Evolutionary conservation across 2,888 invertebrate genomes (phyloP).

Genomic region (Mimumesa dahlbomi): DNA sequence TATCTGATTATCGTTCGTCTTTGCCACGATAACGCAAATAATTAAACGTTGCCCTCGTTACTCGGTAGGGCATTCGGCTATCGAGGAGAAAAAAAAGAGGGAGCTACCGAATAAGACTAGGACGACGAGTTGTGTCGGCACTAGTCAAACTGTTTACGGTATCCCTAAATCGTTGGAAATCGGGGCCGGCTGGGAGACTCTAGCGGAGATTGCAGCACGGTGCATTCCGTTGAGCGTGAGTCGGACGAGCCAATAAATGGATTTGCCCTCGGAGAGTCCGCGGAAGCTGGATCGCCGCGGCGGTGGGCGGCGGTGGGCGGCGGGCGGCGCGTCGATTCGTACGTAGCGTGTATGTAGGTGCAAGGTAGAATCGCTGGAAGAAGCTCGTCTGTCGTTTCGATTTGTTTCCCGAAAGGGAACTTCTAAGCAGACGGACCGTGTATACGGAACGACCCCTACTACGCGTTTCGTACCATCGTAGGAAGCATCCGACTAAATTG

Average conservation of each 20-base stretch:
- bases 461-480: constrained; percentile 63
- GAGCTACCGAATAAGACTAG: too few species aligned
- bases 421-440: constrained; percentile 51
- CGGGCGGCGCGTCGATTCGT: too few species aligned
- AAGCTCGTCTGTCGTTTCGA: constrained; percentile 57
- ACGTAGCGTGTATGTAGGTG: too few species aligned
- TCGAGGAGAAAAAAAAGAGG: too few species aligned
- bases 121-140: too few species aligned
- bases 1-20: constrained; percentile 78
- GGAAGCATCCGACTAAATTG: constrained; percentile 76
- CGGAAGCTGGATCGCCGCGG: constrained; percentile 8
- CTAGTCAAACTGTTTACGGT: too few species aligned
- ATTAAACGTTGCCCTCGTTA: constrained; percentile 68
- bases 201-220: too few species aligned
- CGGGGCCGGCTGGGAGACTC: too few species aligned
- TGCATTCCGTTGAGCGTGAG: too few species aligned
- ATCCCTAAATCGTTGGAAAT: too few species aligned
- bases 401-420: constrained; percentile 54
- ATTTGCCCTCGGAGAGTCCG: not conserved
- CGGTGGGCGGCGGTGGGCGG: too few species aligned
- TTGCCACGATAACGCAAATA: constrained; percentile 74
- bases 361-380: constrained; percentile 35
- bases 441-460: constrained; percentile 44
- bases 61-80: too few species aligned
- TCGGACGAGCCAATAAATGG: constrained; percentile 30